Percentiles rank a stretch among this genome's conserved stretches.
phyloP scores from a whole-genome alignment of 1,140 invertebrate species.

The Glomeris maerens region DNA sequence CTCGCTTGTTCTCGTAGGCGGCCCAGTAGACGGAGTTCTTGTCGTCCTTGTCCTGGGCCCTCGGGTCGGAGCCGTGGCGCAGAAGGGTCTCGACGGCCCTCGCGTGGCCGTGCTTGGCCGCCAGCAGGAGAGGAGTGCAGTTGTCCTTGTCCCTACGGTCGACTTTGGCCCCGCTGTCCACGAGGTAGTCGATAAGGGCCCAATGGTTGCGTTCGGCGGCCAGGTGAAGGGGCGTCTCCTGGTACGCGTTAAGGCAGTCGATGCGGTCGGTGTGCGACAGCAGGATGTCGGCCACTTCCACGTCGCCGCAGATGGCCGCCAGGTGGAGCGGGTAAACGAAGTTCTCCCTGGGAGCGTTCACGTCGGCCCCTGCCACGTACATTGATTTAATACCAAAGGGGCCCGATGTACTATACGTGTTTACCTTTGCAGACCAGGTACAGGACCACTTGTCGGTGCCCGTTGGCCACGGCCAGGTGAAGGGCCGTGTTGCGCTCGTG shows the following conservation, averaged over 20 bases:
- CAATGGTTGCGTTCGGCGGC: conserved; percentile 30
- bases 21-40: conserved; percentile 31
- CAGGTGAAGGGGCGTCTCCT: conserved; percentile 35
- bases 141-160: conserved; percentile 32
- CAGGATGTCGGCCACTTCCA: conserved; percentile 27
- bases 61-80: conserved; percentile 25
- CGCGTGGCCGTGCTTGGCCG: conserved; percentile 28
- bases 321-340: conserved; percentile 30
- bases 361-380: conserved; percentile 26
- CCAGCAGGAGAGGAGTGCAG: conserved; percentile 36
- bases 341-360: conserved; percentile 28
- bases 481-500: conserved; percentile 30
- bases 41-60: conserved; percentile 31
- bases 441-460: conserved; percentile 30
- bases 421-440: conserved; percentile 27
- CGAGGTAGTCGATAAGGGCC: conserved; percentile 29
- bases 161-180: conserved; percentile 27
- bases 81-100: conserved; percentile 27
- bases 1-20: conserved; percentile 28
- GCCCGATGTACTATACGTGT: neutral
- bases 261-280: conserved; percentile 30
- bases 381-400: neutral
- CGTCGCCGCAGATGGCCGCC: conserved; percentile 31
- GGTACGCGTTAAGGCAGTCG: conserved; percentile 31
- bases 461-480: conserved; percentile 33